Conservation (phyloP, 2,113 vertebrate species). For the Otis tarda region DNA sequence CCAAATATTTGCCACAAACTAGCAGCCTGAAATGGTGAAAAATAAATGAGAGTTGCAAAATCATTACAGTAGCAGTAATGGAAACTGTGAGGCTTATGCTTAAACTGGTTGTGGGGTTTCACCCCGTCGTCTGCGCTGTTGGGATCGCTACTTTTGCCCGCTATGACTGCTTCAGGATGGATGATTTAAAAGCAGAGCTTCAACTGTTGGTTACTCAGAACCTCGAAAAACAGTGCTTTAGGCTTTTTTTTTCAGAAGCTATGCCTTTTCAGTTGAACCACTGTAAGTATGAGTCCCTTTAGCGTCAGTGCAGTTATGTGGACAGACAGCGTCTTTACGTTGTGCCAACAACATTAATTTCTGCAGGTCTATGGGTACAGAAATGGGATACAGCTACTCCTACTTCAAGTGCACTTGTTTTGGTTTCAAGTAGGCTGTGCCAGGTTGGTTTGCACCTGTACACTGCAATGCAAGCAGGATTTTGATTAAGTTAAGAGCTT, state of each 20-base stretch:
- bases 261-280: neutral
- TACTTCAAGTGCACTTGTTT: neutral
- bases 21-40: constrained; percentile 17
- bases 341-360: neutral
- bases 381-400: neutral
- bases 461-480: neutral
- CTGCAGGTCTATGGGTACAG: neutral
- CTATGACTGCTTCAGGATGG: neutral
- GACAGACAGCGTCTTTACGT: fast-evolving
- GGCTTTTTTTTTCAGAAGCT: neutral
- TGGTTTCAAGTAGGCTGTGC: neutral
- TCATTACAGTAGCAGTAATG: constrained; percentile 21
- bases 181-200: neutral
- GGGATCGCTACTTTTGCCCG: neutral
- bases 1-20: neutral
- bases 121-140: neutral
- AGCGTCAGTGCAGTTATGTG: neutral
- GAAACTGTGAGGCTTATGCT: constrained; percentile 19
- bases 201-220: neutral
- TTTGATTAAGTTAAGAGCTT: neutral
- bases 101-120: neutral
- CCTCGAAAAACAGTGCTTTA: neutral
- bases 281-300: neutral
- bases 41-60: constrained; percentile 15
- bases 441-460: neutral